Base-by-base conservation (phyloP, 2,113 vertebrate species). In the Corythornis vintsioides region DNA sequence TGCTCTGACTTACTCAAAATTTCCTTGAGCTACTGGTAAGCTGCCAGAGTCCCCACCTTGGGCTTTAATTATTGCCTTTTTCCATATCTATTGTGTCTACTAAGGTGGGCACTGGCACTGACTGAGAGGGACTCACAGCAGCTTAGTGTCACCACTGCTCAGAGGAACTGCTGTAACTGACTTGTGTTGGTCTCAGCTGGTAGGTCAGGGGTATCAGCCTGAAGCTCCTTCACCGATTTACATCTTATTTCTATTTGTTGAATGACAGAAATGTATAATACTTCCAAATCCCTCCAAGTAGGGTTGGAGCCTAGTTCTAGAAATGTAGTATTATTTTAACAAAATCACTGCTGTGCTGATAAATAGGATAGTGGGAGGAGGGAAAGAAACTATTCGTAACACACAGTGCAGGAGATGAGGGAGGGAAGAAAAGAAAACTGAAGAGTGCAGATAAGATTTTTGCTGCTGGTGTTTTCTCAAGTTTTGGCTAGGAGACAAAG, bases 391-490 rank as follows among this genome's bases (percentile, higher is more conserved):
- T 92, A 29, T 84, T 95, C 55, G 43, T 78, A 94, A 82, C 42
- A 73, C 29, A 17, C 1, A 12, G 63, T 79, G 59, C 53, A 90
- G 79, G 52, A 90, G 88, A 84, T 25, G 71, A 90, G 79, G 53
- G 38, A 86, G 55, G 43, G 63, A 93, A 86, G 92, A 53, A 53
- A 59, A 91, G 73, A 88, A 90, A 93, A 86, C 69, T 67, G 77
- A 93, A 69, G 63, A 87, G 73, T 73, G 69, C 16, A 89, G 86
- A 66, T 93, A 96, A 94, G 63, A 87, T 79, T 94, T 93, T 81
- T 94, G 42, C 81, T 94, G 89, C 83, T 65, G 84, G 90, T 89
- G 78, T 79, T 93, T 78, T 93, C 74, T 90, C 55, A 56, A 59
- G 55, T 92, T 94, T 79, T 94, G 74, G 55, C 84, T 79, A 21